These are phyloP conservation scores for Homarus gammarus DNA, from an alignment of 2,888 invertebrate genomes.

Conservation along the genomic window DNA sequence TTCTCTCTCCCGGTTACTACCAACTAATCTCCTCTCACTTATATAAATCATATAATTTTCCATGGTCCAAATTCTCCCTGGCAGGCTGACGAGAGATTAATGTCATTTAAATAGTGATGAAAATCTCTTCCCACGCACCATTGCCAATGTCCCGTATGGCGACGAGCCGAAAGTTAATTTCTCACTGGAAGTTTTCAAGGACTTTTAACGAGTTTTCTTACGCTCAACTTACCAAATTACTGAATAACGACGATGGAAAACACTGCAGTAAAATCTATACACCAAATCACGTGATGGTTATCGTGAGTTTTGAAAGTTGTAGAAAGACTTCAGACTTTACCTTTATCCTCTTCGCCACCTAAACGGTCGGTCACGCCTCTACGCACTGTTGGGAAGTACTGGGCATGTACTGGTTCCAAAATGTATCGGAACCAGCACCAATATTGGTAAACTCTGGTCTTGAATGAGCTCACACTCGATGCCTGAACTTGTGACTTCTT, in stretches of 20 bases:
- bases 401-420: too few species aligned
- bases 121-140: neutral
- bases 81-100: slow-evolving; percentile 6
- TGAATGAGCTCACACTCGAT: too few species aligned
- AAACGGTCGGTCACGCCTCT: too few species aligned
- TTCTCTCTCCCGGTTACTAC: neutral
- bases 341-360: too few species aligned
- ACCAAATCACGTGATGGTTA: too few species aligned
- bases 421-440: too few species aligned
- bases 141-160: neutral
- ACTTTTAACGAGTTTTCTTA: slow-evolving; percentile 3
- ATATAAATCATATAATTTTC: neutral
- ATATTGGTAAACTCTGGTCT: too few species aligned
- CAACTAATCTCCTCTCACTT: neutral
- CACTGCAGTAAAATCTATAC: too few species aligned
- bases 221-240: neutral
- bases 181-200: neutral
- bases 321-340: too few species aligned
- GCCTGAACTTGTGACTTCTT: too few species aligned
- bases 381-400: too few species aligned
- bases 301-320: too few species aligned
- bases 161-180: neutral
- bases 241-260: neutral
- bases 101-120: slow-evolving; percentile 4
- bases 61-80: neutral